Conservation (phyloP, 2,113 vertebrate species). For the Hyaena hyaena region DNA sequence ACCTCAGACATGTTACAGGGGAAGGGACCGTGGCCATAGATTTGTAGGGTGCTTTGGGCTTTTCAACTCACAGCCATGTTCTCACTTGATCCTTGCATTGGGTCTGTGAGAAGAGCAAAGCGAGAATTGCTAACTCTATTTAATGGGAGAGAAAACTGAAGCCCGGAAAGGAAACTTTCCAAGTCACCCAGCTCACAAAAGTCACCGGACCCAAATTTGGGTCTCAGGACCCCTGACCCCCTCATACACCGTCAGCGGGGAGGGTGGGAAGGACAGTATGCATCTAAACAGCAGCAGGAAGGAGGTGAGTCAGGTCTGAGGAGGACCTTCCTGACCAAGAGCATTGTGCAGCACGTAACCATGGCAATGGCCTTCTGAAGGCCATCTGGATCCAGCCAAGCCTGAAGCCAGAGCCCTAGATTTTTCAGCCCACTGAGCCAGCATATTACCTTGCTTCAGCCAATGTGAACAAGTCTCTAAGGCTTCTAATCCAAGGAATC, state of each 20-base stretch:
- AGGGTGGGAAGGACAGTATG: not conserved
- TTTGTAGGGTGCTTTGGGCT: rapidly evolving
- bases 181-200: not conserved
- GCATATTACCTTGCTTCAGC: not conserved
- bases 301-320: not conserved
- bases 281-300: not conserved
- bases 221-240: not conserved
- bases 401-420: not conserved
- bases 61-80: rapidly evolving
- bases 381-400: not conserved
- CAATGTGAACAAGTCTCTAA: not conserved
- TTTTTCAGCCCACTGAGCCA: not conserved
- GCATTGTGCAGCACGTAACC: not conserved
- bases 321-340: not conserved
- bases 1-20: not conserved
- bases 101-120: not conserved
- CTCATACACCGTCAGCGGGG: not conserved
- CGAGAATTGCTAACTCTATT: not conserved
- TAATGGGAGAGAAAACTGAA: not conserved
- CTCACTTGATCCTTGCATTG: not conserved
- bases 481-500: not conserved
- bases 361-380: not conserved
- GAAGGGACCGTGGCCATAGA: rapidly evolving
- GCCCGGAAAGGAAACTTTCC: not conserved
- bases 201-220: not conserved